Conservation (phyloP, 2,113 vertebrate species). For the Hemiscyllium ocellatum region DNA sequence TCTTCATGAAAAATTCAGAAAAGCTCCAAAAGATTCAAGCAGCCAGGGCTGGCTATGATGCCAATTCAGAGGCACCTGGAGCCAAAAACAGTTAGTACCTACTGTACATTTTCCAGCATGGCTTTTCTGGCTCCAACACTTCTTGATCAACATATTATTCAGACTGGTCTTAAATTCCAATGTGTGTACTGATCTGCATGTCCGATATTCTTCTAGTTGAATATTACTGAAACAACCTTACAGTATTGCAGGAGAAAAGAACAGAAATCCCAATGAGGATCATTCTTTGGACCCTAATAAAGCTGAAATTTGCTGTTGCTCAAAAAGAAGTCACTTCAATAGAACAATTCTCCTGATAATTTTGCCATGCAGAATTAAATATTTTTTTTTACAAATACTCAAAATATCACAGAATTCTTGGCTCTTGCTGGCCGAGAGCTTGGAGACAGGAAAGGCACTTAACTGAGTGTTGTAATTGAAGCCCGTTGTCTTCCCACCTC, state of each 20-base stretch:
- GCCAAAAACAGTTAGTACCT: not conserved
- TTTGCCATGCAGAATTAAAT: not conserved
- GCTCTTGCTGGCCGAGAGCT: too few relatives aligned
- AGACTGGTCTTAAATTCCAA: slow-evolving; percentile 16
- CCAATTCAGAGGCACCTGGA: not conserved
- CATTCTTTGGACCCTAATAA: not conserved
- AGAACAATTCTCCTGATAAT: not conserved
- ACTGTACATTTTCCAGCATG: not conserved
- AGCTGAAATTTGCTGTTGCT: not conserved
- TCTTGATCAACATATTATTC: slow-evolving; percentile 25
- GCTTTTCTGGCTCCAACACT: not conserved
- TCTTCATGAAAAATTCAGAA: not conserved
- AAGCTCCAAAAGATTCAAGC: not conserved
- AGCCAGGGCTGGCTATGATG: not conserved
- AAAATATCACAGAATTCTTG: not conserved
- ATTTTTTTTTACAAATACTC: not conserved
- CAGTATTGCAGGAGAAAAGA: not conserved
- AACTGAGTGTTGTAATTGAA: too few relatives aligned
- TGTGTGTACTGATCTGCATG: not conserved
- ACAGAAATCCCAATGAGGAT: not conserved
- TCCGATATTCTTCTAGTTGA: not conserved
- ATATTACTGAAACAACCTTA: not conserved
- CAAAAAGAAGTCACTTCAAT: not conserved
- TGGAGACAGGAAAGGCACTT: too few relatives aligned
- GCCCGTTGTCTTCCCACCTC: too few relatives aligned